These are phyloP conservation scores for Laterallus jamaicensis DNA, from an alignment of 2,113 vertebrate species.

Conservation along the genomic window DNA sequence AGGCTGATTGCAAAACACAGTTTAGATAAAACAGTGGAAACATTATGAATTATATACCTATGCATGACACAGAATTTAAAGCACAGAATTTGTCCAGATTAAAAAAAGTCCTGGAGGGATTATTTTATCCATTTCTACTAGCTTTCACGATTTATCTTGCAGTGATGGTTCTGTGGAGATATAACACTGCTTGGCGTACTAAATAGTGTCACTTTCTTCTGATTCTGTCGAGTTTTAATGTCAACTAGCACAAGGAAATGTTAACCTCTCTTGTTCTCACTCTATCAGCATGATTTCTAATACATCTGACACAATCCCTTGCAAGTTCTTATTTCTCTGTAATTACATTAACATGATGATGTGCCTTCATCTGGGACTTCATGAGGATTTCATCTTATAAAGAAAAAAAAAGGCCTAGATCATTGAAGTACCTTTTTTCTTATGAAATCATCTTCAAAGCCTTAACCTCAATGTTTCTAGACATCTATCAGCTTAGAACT, in stretches of 20 bases:
- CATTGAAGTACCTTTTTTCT: conserved; percentile 46
- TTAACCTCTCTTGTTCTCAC: conserved; percentile 50
- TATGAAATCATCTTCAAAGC: conserved; percentile 66
- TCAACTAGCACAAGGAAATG: conserved; percentile 45
- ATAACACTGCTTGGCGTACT: not conserved
- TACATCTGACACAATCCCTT: conserved; percentile 55
- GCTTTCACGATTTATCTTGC: not conserved
- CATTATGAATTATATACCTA: not conserved
- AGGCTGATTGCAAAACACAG: not conserved
- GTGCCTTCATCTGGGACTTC: conserved; percentile 64
- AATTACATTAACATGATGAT: conserved; percentile 73
- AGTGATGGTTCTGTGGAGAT: conserved; percentile 3
- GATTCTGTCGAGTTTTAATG: conserved; percentile 41
- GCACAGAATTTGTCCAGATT: not conserved
- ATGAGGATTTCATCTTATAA: conserved; percentile 58
- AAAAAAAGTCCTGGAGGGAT: not conserved
- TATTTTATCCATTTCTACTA: not conserved
- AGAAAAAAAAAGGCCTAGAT: conserved; percentile 29
- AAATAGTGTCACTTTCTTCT: conserved; percentile 32
- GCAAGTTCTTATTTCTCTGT: conserved; percentile 61
- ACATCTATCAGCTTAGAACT: conserved; percentile 61
- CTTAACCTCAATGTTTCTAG: conserved; percentile 56
- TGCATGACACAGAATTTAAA: not conserved
- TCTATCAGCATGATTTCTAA: conserved; percentile 60
- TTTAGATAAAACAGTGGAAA: not conserved